Percentiles rank a stretch among this genome's conserved stretches.
Evolutionary conservation across 2,113 vertebrate species (phyloP).

Genomic region (Ciconia maguari): DNA sequence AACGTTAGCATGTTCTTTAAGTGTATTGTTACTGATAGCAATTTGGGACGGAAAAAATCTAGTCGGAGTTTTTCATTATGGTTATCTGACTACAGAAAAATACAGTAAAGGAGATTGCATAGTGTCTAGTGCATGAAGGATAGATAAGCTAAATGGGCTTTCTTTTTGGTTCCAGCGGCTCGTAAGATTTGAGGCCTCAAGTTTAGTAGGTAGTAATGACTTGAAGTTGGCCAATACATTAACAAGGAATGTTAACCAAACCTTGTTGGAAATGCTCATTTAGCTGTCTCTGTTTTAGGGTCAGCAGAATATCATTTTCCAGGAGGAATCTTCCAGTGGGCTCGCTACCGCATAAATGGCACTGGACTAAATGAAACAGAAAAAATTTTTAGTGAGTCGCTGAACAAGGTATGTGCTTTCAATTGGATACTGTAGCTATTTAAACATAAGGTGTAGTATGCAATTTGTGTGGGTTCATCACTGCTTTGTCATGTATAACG

Average conservation of each 20-base stretch:
- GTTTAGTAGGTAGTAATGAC: neutral
- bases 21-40: neutral
- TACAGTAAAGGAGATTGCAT: too few relatives aligned
- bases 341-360: slow-evolving; percentile 55
- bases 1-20: too few relatives aligned
- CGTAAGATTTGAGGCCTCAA: neutral
- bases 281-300: slow-evolving; percentile 24
- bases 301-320: slow-evolving; percentile 63
- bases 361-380: slow-evolving; percentile 44
- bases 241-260: neutral
- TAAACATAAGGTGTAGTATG: neutral
- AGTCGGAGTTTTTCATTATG: neutral
- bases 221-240: too few relatives aligned
- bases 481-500: neutral
- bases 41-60: neutral
- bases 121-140: too few relatives aligned
- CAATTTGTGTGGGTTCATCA: neutral
- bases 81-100: neutral
- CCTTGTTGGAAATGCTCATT: neutral
- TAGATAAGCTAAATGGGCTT: neutral
- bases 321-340: slow-evolving; percentile 72
- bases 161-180: neutral
- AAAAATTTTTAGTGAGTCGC: slow-evolving; percentile 63
- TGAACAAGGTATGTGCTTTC: slow-evolving; percentile 58
- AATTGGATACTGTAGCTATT: accelerated